Evolutionary conservation across 2,797 vertebrate species (phyloP), one percentile per base, ranked within the genome.

Genomic region (Fratercula arctica): DNA sequence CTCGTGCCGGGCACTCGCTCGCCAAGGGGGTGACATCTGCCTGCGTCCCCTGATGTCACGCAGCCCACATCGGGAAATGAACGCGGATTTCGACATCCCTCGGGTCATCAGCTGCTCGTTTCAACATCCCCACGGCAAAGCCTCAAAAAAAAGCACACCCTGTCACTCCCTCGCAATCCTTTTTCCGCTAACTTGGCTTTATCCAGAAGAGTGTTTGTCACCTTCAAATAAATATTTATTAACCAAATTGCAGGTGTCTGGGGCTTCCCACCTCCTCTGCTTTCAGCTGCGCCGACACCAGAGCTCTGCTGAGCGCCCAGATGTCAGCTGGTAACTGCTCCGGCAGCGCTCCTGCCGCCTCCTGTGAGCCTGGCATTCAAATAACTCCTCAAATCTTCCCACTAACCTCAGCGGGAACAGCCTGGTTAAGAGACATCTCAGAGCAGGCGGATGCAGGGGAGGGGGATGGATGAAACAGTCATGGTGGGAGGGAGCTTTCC

Each of bases 221-320:
- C 90, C 86, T 94, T 88, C 64, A 79, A 94, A 95, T 89, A 96
- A 97, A 94, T 95, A 87, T 92, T 95, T 95, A 95, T 92, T 93
- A 95, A 79, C 11, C 10, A 9, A 91, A 90, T 45, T 85, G 92
- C 94, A 96, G 95, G 95, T 94, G 95, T 90, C 95, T 91, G 73
- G 86, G 95, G 92, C 75, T 96, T 80, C 93, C 92, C 95, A 94
- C 84, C 95, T 95, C 95, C 92, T 72, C 60, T 82, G 85, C 93
- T 57, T 91, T 94, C 95, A 92, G 79, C 93, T 41, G 73, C 0
- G 23, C 69, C 31, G 63, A 85, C 93, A 95, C 43, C 66, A 26
- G 83, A 85, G 91, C 93, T 39, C 70, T 79, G 96, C 80, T 6
- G 70, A 67, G 91, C 69, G 3, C 90, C 91, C 83, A 79, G 93